Evolutionary conservation across 2,888 invertebrate species (phyloP), one percentile per base, ranked within the genome.

Genomic region (Stictocephala bisonia): DNA sequence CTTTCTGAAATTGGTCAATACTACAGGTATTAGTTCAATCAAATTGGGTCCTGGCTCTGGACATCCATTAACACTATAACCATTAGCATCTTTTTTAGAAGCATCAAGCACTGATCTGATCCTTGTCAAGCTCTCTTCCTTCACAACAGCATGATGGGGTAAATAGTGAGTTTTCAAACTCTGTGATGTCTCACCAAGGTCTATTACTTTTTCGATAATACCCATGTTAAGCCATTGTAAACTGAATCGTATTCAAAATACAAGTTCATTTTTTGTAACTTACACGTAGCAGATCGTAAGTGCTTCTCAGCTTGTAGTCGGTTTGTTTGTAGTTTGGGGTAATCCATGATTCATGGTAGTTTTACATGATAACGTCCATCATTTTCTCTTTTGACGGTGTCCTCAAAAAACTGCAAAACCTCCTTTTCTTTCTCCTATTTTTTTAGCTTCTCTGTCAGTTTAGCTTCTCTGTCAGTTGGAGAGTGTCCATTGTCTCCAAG

Each of bases 41-140:
- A 79, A 69, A 58, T 80, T 80, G 0, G 75, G 76, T n/a, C 76
- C 73, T 29, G 73, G 76, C 69, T 80, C 77, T 0, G 78, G 56
- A 56, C 78, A 79, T 1, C 78, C 73, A 68, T 81, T 81, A 6
- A 81, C 41, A 18, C 48, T 58, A 41, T 20, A 58, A 26, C 71
- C 71, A 70, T 70, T 70, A 9, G 20, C 20, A 27, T 48, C 48
- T 18, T 48, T 48, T 22, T 22, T 22, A 1, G 48, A 18, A 15
- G 48, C 48, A 48, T 48, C 48, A 13, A 48, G 22, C 20, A 48
- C 48, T n/a, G 48, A 22, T 48, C 48, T 18, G 18, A 48, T 48
- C 22, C 48, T 18, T 22, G 48, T 48, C 22, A 22, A 22, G 11
- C 48, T 48, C 48, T 22, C 48, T 18, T 48, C 48, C 13, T 48